Evolutionary conservation across 2,113 vertebrate species (phyloP), one percentile per base, ranked within the genome.

Genomic region (Recurvirostra avosetta): DNA sequence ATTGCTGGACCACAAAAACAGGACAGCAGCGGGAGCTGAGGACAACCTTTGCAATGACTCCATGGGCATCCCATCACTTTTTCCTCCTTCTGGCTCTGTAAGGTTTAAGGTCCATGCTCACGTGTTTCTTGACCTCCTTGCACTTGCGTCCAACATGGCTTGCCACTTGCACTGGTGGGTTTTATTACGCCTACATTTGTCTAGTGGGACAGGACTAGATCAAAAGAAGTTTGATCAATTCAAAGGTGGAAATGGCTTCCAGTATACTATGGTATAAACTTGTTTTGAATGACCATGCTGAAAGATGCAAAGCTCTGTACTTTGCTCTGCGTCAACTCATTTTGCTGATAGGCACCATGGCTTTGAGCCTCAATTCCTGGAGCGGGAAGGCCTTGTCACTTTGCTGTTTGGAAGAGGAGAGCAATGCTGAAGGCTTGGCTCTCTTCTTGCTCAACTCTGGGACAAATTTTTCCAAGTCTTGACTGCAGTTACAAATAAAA

Each of bases 401-500:
- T 93, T 36, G 62, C 85, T 88, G 49, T 93, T 90, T 79, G 53
- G 81, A 93, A 85, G 58, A 76, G 22, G 16, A 65, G 25, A 93
- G 74, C 58, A 56, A 23, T 36, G 29, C 32, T 92, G 89, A 94
- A 94, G 66, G 76, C 83, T 94, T 94, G 89, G 84, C 80, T 95
- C 79, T 87, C 65, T 56, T 87, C 62, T 86, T 93, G 41, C 14
- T 95, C 91, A 70, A 90, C 85, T 87, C 86, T 95, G 62, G 66
- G 89, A 94, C 74, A 92, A 67, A 56, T 74, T 75, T 95, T 90
- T 83, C 49, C 77, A 92, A 81, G 70, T 66, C n/a, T 82, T 84
- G 71, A 91, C 40, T 88, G 66, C 23, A 95, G 74, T 90, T 79
- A 66, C 77, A 95, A 97, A 96, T 95, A 79, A 93, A 96, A 96